Conservation (phyloP, 23 tunicate genomes). For the Clavelina lepadiformis region DNA sequence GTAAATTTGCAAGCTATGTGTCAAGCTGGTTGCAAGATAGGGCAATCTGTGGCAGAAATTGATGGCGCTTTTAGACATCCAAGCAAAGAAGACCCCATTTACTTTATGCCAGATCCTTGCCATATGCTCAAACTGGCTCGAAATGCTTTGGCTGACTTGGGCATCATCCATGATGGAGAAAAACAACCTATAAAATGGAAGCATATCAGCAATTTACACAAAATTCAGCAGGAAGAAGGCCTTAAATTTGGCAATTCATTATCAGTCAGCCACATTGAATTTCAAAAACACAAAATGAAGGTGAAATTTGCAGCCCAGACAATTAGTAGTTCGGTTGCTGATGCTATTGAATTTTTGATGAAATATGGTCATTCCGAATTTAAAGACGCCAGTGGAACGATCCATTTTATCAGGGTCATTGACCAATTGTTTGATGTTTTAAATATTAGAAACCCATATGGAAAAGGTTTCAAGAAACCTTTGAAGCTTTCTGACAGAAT, state of each 20-base stretch:
- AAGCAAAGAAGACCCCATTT: not conserved
- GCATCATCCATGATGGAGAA: too few species aligned
- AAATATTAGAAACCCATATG: conserved; percentile 20
- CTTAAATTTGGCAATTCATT: too few species aligned
- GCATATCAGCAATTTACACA: too few species aligned
- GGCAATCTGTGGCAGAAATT: not conserved
- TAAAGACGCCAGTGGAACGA: conserved; percentile 3
- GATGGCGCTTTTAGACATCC: not conserved
- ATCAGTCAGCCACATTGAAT: too few species aligned
- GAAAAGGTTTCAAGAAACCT: conserved; percentile 14
- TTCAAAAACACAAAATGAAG: too few species aligned
- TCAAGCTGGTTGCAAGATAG: not conserved
- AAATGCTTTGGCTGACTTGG: too few species aligned
- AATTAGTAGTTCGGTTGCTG: conserved; percentile 19
- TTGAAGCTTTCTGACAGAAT: not conserved
- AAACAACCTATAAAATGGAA: too few species aligned
- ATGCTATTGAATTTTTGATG: conserved; percentile 20
- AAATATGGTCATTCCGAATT: not conserved
- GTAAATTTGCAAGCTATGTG: not conserved
- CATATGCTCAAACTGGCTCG: conserved; percentile 15
- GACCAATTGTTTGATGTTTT: conserved; percentile 25
- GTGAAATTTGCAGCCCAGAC: conserved; percentile 34
- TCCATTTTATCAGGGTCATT: conserved; percentile 8
- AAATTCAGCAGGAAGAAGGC: too few species aligned
- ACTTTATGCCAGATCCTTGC: too few species aligned